A percentile compares a stretch with the other conserved stretches of the same genome.
Conservation (phyloP, 2,888 invertebrate genomes). For the Penaeus monodon region DNA sequence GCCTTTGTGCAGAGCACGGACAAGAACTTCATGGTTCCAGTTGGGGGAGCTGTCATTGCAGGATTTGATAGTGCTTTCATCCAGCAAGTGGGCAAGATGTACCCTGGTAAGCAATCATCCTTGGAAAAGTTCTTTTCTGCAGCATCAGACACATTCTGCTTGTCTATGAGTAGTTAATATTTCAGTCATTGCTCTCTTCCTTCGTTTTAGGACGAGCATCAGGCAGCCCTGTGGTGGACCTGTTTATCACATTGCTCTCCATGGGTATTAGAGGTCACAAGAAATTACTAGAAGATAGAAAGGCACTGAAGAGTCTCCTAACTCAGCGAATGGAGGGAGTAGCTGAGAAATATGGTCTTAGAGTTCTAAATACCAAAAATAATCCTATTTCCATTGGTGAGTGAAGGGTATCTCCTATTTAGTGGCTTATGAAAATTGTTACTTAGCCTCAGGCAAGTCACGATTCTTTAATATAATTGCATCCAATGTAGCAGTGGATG, state of each 20-base stretch:
- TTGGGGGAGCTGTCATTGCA: slow-evolving; percentile 84
- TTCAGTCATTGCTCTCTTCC: not conserved
- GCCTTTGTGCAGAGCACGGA: slow-evolving; percentile 86
- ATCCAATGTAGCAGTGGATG: not conserved
- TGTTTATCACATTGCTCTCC: slow-evolving; percentile 82
- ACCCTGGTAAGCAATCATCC: slow-evolving; percentile 75
- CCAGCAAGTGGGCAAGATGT: slow-evolving; percentile 78
- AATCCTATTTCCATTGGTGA: slow-evolving; percentile 82
- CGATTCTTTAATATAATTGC: no score
- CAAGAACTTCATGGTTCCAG: slow-evolving; percentile 87
- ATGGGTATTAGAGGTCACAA: slow-evolving; percentile 79
- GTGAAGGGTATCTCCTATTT: slow-evolving; percentile 58
- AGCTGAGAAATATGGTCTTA: slow-evolving; percentile 75
- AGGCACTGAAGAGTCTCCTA: slow-evolving; percentile 76
- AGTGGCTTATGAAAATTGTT: no score
- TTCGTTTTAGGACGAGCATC: slow-evolving; percentile 78
- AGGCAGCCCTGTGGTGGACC: slow-evolving; percentile 79
- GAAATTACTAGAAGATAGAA: slow-evolving; percentile 75
- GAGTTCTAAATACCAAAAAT: slow-evolving; percentile 75
- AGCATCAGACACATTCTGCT: not conserved
- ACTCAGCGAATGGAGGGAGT: slow-evolving; percentile 74
- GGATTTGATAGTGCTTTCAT: slow-evolving; percentile 77
- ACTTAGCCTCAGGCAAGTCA: no score
- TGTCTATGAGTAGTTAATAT: not conserved
- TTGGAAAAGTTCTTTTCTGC: not conserved